These are phyloP conservation scores for Ceryle rudis DNA, from an alignment of 2,797 vertebrate species.

Conservation along the genomic window DNA sequence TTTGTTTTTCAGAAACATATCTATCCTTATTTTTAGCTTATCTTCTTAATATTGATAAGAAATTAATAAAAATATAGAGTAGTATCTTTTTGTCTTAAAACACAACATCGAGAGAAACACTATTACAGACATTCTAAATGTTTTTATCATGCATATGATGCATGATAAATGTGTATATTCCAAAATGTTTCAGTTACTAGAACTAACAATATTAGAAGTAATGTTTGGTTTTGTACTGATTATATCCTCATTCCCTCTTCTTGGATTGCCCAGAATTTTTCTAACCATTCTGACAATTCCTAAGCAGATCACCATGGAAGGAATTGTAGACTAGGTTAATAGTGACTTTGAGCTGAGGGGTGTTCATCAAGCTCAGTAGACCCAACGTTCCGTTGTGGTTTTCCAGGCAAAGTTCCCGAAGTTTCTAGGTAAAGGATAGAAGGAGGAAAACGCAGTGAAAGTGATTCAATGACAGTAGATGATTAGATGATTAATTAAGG, in stretches of 20 bases:
- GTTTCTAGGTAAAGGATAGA: background rate
- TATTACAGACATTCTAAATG: background rate
- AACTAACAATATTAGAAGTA: background rate
- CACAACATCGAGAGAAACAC: background rate
- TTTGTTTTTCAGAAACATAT: background rate
- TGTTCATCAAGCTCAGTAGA: background rate
- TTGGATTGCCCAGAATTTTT: background rate
- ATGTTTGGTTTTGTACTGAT: background rate
- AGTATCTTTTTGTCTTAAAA: background rate
- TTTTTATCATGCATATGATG: background rate
- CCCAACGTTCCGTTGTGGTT: background rate
- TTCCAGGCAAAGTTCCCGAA: background rate
- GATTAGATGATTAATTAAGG: background rate
- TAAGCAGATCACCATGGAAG: background rate
- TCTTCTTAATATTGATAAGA: background rate
- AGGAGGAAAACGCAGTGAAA: background rate
- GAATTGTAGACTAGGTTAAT: background rate
- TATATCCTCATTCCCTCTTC: background rate
- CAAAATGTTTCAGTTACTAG: background rate
- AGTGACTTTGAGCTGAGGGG: background rate
- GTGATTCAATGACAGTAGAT: background rate
- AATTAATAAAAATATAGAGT: background rate
- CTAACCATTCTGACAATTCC: background rate
- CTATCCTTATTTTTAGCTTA: background rate
- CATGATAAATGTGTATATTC: background rate